Evolutionary conservation across 2,797 vertebrate species (phyloP).

Genomic region (Enteromius treurensis): DNA sequence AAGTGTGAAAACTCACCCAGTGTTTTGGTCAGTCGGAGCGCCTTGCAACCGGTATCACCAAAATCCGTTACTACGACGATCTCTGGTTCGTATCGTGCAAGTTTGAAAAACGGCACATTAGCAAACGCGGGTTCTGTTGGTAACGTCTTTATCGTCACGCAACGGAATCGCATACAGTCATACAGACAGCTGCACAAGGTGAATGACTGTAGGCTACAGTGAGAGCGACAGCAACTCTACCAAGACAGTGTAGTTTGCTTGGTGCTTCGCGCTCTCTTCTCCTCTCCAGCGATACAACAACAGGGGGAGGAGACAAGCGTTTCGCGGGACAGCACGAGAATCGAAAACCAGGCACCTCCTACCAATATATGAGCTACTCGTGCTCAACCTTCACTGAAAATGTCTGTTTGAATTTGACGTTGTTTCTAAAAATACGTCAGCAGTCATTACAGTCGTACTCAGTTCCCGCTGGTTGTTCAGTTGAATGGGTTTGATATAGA

Average conservation of each 20-base stretch:
- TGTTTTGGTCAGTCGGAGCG: neutral
- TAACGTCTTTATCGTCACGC: slow-evolving; percentile 41
- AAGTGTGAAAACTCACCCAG: slow-evolving; percentile 28
- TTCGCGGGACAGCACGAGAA: slow-evolving; percentile 38
- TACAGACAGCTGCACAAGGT: slow-evolving; percentile 44
- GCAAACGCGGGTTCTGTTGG: slow-evolving; percentile 15
- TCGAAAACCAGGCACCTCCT: slow-evolving; percentile 43
- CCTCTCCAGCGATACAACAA: slow-evolving; percentile 25
- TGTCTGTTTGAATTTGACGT: neutral
- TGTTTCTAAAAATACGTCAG: neutral
- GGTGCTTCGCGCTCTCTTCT: slow-evolving; percentile 38
- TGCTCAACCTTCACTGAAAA: neutral
- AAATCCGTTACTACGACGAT: neutral
- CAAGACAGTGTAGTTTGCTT: slow-evolving; percentile 35
- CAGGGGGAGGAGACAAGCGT: slow-evolving; percentile 1
- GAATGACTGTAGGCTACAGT: slow-evolving; percentile 56
- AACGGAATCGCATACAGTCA: slow-evolving; percentile 54
- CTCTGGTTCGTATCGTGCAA: neutral
- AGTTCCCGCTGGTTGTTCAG: neutral
- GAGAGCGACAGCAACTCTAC: slow-evolving; percentile 29
- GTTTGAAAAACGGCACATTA: slow-evolving; percentile 39
- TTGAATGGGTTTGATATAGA: neutral
- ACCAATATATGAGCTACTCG: neutral
- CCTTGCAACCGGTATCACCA: slow-evolving; percentile 15
- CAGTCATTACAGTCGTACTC: neutral